A percentile compares a stretch with the other conserved stretches of the same genome.
Conservation (phyloP, 2,888 invertebrate species). For the Scelioninae gen. 2 region DNA sequence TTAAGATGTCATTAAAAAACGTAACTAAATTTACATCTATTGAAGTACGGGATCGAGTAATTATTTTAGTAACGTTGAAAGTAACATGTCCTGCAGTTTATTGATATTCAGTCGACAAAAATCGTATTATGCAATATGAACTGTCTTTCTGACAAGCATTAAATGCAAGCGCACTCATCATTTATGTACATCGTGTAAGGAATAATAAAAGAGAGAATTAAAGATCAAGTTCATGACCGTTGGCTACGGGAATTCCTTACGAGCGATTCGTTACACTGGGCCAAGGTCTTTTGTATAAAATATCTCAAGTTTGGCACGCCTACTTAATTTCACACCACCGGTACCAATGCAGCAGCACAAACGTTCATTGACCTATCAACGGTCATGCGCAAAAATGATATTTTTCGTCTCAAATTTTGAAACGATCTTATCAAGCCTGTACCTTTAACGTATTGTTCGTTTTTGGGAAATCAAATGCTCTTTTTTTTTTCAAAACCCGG, state of each 20-base stretch:
- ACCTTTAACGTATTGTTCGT: conserved; percentile 24
- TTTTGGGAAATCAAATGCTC: conserved; percentile 10
- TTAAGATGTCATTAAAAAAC: too few species aligned
- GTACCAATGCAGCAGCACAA: conserved; percentile 10
- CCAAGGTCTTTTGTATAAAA: conserved; percentile 57
- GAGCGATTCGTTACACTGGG: conserved; percentile 58
- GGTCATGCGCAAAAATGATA: conserved; percentile 2
- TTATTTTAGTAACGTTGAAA: conserved; percentile 20
- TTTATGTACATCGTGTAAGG: conserved; percentile 37
- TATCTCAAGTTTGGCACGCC: conserved; percentile 52
- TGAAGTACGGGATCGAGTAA: too few species aligned
- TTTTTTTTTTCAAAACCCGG: background rate
- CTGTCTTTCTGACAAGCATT: conserved; percentile 36
- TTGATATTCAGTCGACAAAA: conserved; percentile 30
- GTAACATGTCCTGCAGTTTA: conserved; percentile 9
- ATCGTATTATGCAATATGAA: conserved; percentile 46
- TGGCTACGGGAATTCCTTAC: conserved; percentile 44
- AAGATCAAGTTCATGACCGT: conserved; percentile 59
- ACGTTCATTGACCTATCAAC: conserved; percentile 50
- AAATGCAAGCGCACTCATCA: conserved; percentile 37
- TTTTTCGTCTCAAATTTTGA: conserved; percentile 12
- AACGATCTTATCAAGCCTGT: conserved; percentile 24
- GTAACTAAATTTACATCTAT: too few species aligned
- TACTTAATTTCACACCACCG: conserved; percentile 46
- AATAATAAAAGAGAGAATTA: conserved; percentile 47